Evolutionary conservation across 2,888 invertebrate genomes (phyloP), one percentile per base, ranked within the genome.

Genomic region (Acronicta aceris): DNA sequence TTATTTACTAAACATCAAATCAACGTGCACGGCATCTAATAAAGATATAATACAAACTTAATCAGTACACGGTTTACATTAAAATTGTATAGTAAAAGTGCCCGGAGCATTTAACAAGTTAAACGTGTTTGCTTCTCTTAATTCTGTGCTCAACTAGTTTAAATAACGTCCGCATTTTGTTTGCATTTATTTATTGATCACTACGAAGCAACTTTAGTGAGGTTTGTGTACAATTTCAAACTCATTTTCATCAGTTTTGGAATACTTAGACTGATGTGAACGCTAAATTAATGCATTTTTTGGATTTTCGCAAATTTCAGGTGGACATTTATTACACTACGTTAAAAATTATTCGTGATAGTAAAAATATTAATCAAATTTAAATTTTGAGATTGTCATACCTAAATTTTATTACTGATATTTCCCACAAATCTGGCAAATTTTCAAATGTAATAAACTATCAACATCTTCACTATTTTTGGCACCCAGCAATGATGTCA

Each of bases 101-200:
- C 83, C 78, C 61, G 47, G 41, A 74, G 88, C 87, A 72, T 65
- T 76, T 78, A 81, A 70, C 74, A 66, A 74, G 74, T 76, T 65
- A 30, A 45, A 45, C 59, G 59, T 81, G 81, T 78, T 79, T 77
- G 61, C 64, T 46, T 55, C 73, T 76, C 76, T 79, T 81, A 77
- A 82, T 79, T 81, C 59, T 17, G 36, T 17, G 49, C 40, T 36
- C 43, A 53, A 46, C 56, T 50, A 57, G 65, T 61, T 60, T 59
- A 61, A 65, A 60, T 73, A 71, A 52, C n/a, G 60, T 5, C 15
- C 36, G 38, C 17, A 53, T 47, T 36, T 66, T 70, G 69, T 71
- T 66, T 71, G 54, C 47, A 45, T 57, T 71, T 43, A 66, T 65
- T 69, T 54, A 71, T 71, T 70, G 57, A 47, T 25, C 51, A 46